Base-by-base conservation (phyloP, 2,797 vertebrate genomes). In the Sebastes trivittatus region DNA sequence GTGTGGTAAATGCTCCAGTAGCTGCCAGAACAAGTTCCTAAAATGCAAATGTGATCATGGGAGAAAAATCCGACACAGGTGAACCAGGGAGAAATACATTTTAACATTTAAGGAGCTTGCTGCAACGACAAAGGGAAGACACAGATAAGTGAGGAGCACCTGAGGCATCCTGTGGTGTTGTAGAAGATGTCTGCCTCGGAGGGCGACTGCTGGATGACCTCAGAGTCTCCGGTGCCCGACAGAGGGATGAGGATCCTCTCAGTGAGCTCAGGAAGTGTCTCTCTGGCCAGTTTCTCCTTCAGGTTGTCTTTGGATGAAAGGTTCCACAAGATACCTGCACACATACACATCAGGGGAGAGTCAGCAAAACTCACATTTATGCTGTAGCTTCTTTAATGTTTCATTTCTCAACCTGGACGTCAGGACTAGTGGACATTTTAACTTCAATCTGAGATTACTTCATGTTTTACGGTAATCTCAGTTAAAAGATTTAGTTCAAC, bases 281-380 rank as follows among this genome's bases (percentile, higher is more conserved):
- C 96, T 2, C 80, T 94, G 29, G 97, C 97, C 92, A 99, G 88
- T 63, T 95, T 97, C 32, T 97, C 95, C 94, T 99, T 99, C 78
- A 99, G 94, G 68, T 89, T 95, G 87, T 99, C 98, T 54, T 97
- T 99, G 89, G 98, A 98, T 62, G 98, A 99, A 71, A 99, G 96
- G 91, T 99, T 99, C 98, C 98, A 99, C 68, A 99, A 89, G 89
- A 99, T 99, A 58, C 98, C 98, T 99, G 77, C 67, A 72, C 38
- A 77, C 5, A 77, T 2, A 82, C 5, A 68, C 46, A 75, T 14
- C 32, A 65, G 11, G 4, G 14, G 16, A 36, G 6, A 4, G 49
- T 81, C 34, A 77, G 58, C 23, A 58, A 59, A 27, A 60, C 4
- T 4, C 4, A 27, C 0, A 23, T 34, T 56, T 42, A 25, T 42